phyloP scores from a whole-genome alignment of 2,888 invertebrate genomes.

The Syrista parreyssii region DNA sequence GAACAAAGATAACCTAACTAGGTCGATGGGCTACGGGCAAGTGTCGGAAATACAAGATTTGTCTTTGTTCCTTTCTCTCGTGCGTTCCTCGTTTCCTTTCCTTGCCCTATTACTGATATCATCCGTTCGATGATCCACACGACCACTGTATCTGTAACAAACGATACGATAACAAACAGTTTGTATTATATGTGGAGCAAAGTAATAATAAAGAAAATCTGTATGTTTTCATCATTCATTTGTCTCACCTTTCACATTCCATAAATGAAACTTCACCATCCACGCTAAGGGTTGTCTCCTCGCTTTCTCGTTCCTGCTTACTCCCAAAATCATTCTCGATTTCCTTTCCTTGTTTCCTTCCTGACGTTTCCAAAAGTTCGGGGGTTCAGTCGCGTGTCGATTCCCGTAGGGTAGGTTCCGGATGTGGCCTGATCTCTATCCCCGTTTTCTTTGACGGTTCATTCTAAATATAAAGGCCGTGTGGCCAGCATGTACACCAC shows the following conservation, averaged over 20 bases:
- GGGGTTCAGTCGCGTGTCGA: neutral
- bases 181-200: neutral
- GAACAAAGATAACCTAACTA: neutral
- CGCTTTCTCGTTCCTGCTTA: neutral
- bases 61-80: neutral
- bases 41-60: neutral
- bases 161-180: neutral
- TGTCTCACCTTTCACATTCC: neutral
- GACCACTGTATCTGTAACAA: neutral
- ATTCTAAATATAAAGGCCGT: constrained; percentile 38
- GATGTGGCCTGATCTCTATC: constrained; percentile 37
- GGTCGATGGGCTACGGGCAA: neutral
- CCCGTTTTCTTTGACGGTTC: constrained; percentile 36
- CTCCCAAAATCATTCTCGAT: neutral
- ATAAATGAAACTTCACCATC: neutral
- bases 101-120: neutral
- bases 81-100: neutral
- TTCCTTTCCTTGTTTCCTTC: neutral
- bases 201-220: neutral
- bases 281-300: neutral
- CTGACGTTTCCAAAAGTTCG: neutral
- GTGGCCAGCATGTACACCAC: constrained; percentile 10
- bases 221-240: neutral
- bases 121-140: neutral
- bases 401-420: constrained; percentile 28